Conservation (phyloP, 2,797 vertebrate species). For the Adrianichthys oophorus region DNA sequence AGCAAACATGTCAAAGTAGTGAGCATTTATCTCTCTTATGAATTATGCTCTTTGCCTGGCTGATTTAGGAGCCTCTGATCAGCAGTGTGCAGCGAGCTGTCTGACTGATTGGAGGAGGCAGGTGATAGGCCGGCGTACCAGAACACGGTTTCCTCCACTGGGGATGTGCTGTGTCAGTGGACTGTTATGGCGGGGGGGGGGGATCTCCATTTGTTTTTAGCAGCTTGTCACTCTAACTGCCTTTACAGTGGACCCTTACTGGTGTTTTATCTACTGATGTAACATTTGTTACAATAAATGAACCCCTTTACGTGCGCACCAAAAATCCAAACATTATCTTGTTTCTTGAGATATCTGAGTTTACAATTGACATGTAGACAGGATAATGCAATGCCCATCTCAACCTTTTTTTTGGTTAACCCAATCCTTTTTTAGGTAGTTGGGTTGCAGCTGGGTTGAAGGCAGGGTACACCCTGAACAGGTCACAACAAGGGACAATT, state of each 20-base stretch:
- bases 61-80: slow-evolving; percentile 72
- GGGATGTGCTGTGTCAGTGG: slow-evolving; percentile 68
- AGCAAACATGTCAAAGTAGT: slow-evolving; percentile 2
- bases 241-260: slow-evolving; percentile 62
- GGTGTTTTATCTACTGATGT: slow-evolving; percentile 82
- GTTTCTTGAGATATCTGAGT: no score
- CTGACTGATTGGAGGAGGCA: slow-evolving; percentile 43
- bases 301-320: no score
- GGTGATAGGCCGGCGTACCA: slow-evolving; percentile 13
- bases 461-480: no score
- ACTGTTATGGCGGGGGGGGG: slow-evolving; percentile 18
- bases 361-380: no score
- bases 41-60: slow-evolving; percentile 66
- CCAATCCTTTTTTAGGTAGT: no score
- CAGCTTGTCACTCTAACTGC: slow-evolving; percentile 68
- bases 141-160: slow-evolving; percentile 25
- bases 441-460: no score
- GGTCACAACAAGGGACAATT: no score
- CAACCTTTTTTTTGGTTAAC: no score
- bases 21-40: slow-evolving; percentile 48
- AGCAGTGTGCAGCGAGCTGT: slow-evolving; percentile 52
- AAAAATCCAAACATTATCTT: no score
- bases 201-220: slow-evolving; percentile 73
- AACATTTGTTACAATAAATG: slow-evolving; percentile 76
- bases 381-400: no score